Percentiles rank a stretch among this genome's conserved stretches.
phyloP scores from a whole-genome alignment of 2,888 invertebrate species.

The Chloroclysta siterata region DNA sequence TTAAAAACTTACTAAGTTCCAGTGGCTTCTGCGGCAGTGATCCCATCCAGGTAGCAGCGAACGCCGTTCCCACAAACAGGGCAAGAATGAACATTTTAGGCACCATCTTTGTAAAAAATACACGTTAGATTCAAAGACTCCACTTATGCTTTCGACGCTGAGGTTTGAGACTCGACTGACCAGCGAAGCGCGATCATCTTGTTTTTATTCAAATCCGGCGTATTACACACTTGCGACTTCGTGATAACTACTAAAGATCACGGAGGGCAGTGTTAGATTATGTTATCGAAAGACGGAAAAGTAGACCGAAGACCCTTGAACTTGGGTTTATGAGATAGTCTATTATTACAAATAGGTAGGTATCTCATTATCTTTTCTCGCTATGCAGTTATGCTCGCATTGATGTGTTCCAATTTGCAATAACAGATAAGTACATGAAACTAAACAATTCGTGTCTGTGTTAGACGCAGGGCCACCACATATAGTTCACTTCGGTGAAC shows the following conservation, averaged over 20 bases:
- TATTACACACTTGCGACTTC: constrained; percentile 52
- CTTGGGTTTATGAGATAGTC: background rate
- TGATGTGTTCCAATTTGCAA: too few relatives aligned
- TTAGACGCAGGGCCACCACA: too few relatives aligned
- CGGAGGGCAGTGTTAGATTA: constrained; percentile 6
- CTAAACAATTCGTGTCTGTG: too few relatives aligned
- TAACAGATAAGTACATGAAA: too few relatives aligned
- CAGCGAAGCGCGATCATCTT: constrained; percentile 46
- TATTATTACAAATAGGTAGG: background rate
- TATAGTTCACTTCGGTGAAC: too few relatives aligned
- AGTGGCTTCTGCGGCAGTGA: constrained; percentile 58
- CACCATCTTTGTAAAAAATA: constrained; percentile 57
- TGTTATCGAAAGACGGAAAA: constrained; percentile 2
- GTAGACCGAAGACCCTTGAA: background rate
- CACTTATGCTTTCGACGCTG: constrained; percentile 26
- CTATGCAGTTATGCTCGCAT: too few relatives aligned
- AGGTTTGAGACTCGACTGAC: constrained; percentile 60
- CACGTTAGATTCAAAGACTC: constrained; percentile 17
- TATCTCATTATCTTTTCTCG: background rate
- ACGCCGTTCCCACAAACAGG: constrained; percentile 57
- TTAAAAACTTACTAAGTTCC: constrained; percentile 61
- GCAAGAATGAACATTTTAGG: constrained; percentile 60
- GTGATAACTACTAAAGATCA: constrained; percentile 19
- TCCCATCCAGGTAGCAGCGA: constrained; percentile 62
- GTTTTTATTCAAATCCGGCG: constrained; percentile 68